Base-by-base conservation (phyloP, 2,888 invertebrate genomes). In the Cotesia congregata region DNA sequence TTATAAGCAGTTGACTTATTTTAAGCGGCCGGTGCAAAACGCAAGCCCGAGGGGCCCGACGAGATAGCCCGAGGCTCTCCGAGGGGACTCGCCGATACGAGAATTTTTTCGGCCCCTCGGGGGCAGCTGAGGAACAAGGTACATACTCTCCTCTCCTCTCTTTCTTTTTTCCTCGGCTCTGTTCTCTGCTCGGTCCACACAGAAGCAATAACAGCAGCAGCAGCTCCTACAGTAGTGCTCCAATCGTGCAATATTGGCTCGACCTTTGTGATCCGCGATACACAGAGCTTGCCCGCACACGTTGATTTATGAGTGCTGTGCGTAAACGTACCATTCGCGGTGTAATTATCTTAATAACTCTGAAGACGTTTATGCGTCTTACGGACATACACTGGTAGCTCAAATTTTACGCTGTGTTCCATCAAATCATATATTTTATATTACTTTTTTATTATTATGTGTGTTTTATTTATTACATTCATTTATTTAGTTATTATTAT, bases 181-280 rank as follows among this genome's bases (percentile, higher is more conserved):
- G 64, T 20, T 5, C 15, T 20, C 17, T 9, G 12, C 9, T 65
- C 3, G 4, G 12, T 65, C 5, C 72, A 71, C 65, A 83, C 86
- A 82, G 84, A 85, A 86, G 84, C 85, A 50, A 50, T 12, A 50
- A 50, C 50, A 50, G 12, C 50, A 50, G 50, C 50, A 7, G 50
- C 50, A 50, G 50, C 50, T 50, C 12, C 50, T 50, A 50, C 50
- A 50, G 50, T 50, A 79, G 82, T 83, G 84, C 82, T 82, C 85
- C 82, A 84, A 85, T 85, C 80, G 82, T 84, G 82, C 85, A 83
- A 84, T 85, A 86, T 86, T 83, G 84, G 60, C 82, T 84, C 85
- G 86, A 87, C 86, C 87, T 86, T 84, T 85, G 81, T 82, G 84
- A 85, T 83, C 83, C 83, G 79, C 67, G 20, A 50, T 75, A 80